phyloP scores from a whole-genome alignment of 2,797 vertebrate species.

The Steatocranus sp. region DNA sequence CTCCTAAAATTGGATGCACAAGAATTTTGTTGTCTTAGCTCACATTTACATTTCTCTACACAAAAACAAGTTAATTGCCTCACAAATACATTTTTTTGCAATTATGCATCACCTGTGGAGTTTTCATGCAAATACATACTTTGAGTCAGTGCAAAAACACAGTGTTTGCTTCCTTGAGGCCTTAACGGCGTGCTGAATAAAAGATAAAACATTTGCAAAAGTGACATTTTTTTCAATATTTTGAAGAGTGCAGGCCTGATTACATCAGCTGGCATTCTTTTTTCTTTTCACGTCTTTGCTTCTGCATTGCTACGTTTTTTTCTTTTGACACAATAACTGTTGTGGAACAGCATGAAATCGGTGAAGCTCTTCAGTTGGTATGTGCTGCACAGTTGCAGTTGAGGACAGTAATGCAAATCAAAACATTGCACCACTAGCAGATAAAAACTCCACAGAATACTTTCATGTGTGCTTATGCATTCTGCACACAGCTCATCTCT shows the following conservation, averaged over 20 bases:
- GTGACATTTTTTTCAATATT: neutral
- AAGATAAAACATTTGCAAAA: slow-evolving; percentile 1
- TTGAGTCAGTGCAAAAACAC: neutral
- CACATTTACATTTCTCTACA: neutral
- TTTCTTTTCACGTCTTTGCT: neutral
- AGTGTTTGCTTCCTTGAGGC: neutral
- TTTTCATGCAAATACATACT: neutral
- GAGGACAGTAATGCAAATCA: neutral
- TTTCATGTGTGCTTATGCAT: neutral
- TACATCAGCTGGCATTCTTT: neutral
- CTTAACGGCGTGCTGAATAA: neutral
- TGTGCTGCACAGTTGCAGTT: neutral
- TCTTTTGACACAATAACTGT: neutral
- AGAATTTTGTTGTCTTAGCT: neutral
- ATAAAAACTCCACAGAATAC: neutral
- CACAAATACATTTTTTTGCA: neutral
- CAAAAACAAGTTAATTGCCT: neutral
- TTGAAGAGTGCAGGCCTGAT: neutral
- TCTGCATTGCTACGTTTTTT: neutral
- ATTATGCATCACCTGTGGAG: neutral
- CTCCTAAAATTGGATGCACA: neutral
- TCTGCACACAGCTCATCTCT: neutral
- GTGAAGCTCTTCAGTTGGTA: neutral
- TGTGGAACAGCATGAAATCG: neutral
- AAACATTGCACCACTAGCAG: neutral